Evolutionary conservation across 2,797 vertebrate species (phyloP).

Genomic region (Mallotus villosus): DNA sequence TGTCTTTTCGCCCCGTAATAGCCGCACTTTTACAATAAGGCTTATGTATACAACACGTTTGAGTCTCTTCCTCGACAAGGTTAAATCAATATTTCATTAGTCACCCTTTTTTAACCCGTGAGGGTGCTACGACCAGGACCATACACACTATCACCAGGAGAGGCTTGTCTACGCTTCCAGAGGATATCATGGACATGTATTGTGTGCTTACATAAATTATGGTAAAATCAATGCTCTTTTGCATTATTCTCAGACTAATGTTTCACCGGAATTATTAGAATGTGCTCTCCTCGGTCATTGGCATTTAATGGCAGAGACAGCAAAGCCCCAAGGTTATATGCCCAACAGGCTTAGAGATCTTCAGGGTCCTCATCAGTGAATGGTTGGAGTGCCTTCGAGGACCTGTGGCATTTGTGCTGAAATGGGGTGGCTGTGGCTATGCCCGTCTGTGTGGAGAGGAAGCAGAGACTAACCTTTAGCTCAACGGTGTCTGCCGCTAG

Average conservation of each 20-base stretch:
- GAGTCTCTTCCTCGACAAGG: constrained; percentile 21
- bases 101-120: constrained; percentile 21
- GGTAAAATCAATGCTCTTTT: neutral
- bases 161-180: too few relatives aligned
- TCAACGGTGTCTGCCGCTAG: constrained; percentile 34
- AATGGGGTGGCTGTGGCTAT: constrained; percentile 22
- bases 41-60: constrained; percentile 26
- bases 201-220: neutral
- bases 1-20: constrained; percentile 21
- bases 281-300: neutral
- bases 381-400: constrained; percentile 39
- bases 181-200: neutral
- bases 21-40: neutral
- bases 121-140: constrained; percentile 21
- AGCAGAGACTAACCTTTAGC: constrained; percentile 63
- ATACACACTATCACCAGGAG: neutral
- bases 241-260: neutral
- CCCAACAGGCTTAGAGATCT: neutral
- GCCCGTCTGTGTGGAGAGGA: constrained; percentile 28
- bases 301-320: neutral
- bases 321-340: neutral
- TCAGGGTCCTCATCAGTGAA: constrained; percentile 29
- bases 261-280: neutral
- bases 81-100: constrained; percentile 57
- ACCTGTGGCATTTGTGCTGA: constrained; percentile 50